These are phyloP conservation scores for Seira ritae DNA, from an alignment of 2,888 invertebrate species.

Conservation along the genomic window DNA sequence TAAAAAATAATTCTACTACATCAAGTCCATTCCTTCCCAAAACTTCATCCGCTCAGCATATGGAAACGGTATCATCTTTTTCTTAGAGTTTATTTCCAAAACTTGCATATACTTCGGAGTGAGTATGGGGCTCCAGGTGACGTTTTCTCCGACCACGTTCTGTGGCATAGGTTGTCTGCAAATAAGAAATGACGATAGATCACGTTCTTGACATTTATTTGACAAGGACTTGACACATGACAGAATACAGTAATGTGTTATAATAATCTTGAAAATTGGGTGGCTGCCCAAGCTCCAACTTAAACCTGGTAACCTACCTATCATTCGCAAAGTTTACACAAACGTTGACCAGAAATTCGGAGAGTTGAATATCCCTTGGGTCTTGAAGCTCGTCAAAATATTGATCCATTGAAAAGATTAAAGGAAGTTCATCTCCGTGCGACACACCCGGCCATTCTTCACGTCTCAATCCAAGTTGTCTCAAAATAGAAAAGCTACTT, in stretches of 20 bases:
- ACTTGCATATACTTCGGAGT: conserved; percentile 63
- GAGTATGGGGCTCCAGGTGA: conserved; percentile 62
- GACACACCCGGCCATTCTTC: conserved; percentile 62
- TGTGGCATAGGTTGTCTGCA: conserved; percentile 51
- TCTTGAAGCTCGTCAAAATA: conserved; percentile 45
- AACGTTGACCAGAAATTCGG: conserved; percentile 63
- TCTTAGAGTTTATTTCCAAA: conserved; percentile 59
- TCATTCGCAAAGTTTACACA: conserved; percentile 62
- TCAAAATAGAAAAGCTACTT: conserved; percentile 45
- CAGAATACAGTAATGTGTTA: no score
- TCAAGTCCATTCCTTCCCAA: conserved; percentile 63
- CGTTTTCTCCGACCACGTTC: conserved; percentile 34
- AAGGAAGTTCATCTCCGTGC: conserved; percentile 62
- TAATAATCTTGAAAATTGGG: no score
- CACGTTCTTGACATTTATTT: no score
- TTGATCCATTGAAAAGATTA: conserved; percentile 61
- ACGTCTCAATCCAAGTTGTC: conserved; percentile 42
- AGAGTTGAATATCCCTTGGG: conserved; percentile 56
- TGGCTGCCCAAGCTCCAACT: no score
- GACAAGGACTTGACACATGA: no score
- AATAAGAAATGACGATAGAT: no score
- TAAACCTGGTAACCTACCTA: no score
- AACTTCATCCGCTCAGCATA: conserved; percentile 63
- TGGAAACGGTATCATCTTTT: conserved; percentile 61
- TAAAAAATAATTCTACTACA: no score